phyloP scores from a whole-genome alignment of 2,888 invertebrate species.

The Microchrysa polita region DNA sequence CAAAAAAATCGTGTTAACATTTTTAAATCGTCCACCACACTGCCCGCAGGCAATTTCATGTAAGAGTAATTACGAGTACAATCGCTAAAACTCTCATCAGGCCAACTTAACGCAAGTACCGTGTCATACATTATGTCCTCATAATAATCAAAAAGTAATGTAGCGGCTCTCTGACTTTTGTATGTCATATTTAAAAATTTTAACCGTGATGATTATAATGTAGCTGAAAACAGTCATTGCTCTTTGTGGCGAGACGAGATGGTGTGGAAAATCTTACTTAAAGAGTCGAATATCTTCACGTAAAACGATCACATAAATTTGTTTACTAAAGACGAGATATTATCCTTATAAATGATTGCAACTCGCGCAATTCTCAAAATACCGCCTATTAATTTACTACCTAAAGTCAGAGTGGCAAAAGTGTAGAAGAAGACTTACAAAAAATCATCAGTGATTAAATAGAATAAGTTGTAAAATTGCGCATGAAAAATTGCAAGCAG shows the following conservation, averaged over 20 bases:
- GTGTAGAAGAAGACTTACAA: conserved; percentile 36
- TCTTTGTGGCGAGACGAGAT: background rate
- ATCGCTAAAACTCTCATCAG: conserved; percentile 13
- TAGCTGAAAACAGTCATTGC: background rate
- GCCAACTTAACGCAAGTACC: background rate
- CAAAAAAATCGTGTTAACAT: conserved; percentile 15
- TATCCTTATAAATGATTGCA: conserved; percentile 38
- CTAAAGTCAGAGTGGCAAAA: conserved; percentile 43
- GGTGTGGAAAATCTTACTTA: too few species aligned
- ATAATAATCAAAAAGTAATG: background rate
- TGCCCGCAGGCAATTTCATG: background rate
- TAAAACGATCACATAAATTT: conserved; percentile 36
- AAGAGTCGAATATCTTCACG: background rate
- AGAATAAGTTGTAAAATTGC: background rate
- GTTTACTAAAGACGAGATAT: conserved; percentile 43
- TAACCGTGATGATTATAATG: conserved; percentile 35
- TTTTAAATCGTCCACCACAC: conserved; percentile 1
- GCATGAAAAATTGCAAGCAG: conserved; percentile 16
- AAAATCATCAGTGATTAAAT: background rate
- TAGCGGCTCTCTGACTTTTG: background rate
- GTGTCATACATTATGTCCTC: background rate
- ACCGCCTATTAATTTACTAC: conserved; percentile 41
- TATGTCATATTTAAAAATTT: conserved; percentile 37
- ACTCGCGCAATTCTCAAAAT: conserved; percentile 11
- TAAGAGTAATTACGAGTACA: conserved; percentile 22